Percentiles rank a stretch among this genome's conserved stretches.
Conservation (phyloP, 2,797 vertebrate genomes). For the Typhlichthys eigenmanni region DNA sequence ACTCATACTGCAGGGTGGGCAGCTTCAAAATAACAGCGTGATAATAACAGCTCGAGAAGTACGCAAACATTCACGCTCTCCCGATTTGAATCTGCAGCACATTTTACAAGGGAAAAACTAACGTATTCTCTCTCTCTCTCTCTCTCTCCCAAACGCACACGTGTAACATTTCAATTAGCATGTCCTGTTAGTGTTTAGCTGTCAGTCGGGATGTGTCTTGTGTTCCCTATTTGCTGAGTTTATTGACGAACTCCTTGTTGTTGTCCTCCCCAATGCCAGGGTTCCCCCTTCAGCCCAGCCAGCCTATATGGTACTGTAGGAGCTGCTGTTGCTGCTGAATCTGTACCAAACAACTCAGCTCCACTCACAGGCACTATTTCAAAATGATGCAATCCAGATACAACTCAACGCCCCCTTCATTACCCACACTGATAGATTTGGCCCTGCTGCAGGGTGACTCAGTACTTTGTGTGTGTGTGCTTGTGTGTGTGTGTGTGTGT, state of each 20-base stretch:
- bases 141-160: slow-evolving; percentile 2
- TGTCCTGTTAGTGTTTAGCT: no score
- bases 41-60: slow-evolving; percentile 51
- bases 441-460: slow-evolving; percentile 38
- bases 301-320: background rate
- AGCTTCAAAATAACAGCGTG: slow-evolving; percentile 75
- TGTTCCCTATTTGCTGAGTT: slow-evolving; percentile 67
- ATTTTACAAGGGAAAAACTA: no score
- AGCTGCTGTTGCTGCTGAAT: slow-evolving; percentile 35
- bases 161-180: slow-evolving; percentile 53
- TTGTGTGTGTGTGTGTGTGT: slow-evolving; percentile 4
- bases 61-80: slow-evolving; percentile 52
- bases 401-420: slow-evolving; percentile 58
- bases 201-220: slow-evolving; percentile 14
- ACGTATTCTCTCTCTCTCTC: slow-evolving; percentile 11
- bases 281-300: slow-evolving; percentile 27
- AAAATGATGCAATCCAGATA: slow-evolving; percentile 60
- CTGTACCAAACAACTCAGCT: slow-evolving; percentile 59
- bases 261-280: slow-evolving; percentile 37
- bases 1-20: slow-evolving; percentile 68
- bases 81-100: background rate
- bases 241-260: slow-evolving; percentile 66
- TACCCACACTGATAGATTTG: slow-evolving; percentile 18
- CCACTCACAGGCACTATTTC: slow-evolving; percentile 36
- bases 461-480: slow-evolving; percentile 26